phyloP scores from a whole-genome alignment of 2,797 vertebrate species.

The Pseudotriccus pelzelni region DNA sequence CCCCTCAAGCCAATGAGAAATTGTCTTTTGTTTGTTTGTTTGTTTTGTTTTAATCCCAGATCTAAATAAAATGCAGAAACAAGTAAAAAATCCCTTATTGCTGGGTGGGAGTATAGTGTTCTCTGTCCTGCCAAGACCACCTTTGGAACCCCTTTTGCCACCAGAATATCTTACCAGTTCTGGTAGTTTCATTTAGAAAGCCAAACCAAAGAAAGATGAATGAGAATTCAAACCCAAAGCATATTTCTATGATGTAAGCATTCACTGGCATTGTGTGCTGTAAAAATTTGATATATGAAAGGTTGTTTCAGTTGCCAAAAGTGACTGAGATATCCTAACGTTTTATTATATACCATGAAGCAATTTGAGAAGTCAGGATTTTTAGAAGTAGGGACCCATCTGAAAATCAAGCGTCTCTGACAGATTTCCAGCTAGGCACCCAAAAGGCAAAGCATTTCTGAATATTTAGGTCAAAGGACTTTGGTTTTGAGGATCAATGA shows the following conservation, averaged over 20 bases:
- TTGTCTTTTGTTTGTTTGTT: not conserved
- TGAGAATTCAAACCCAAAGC: not conserved
- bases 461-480: not conserved
- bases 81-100: not conserved
- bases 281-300: not conserved
- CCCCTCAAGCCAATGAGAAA: too few species aligned
- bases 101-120: not conserved
- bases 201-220: not conserved
- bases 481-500: not conserved
- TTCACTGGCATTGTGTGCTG: not conserved
- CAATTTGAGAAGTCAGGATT: not conserved
- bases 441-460: not conserved
- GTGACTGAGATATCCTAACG: not conserved
- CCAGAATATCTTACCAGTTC: not conserved
- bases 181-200: not conserved
- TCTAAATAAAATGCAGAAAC: not conserved
- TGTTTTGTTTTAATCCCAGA: not conserved
- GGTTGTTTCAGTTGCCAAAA: not conserved
- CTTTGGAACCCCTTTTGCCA: not conserved
- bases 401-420: not conserved
- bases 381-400: not conserved
- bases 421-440: not conserved
- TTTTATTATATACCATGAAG: not conserved
- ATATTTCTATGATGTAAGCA: accelerated
- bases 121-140: not conserved